Percentiles rank a stretch among this genome's conserved stretches.
Conservation (phyloP, 2,888 invertebrate species). For the Fragum fragum region DNA sequence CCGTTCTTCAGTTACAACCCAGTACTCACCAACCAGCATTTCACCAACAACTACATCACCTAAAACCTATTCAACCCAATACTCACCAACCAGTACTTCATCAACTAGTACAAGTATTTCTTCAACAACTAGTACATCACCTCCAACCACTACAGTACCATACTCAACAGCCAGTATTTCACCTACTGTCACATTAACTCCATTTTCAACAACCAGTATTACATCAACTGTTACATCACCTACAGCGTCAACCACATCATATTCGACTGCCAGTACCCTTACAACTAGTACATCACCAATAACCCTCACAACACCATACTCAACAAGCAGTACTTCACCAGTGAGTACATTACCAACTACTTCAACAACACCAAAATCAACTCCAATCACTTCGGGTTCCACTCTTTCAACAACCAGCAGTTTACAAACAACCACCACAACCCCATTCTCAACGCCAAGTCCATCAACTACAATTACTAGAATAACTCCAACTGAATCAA, state of each 20-base stretch:
- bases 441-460: background rate
- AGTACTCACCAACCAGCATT: background rate
- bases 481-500: background rate
- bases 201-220: background rate
- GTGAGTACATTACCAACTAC: background rate
- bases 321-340: background rate
- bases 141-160: too few species aligned
- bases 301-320: background rate
- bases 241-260: too few species aligned
- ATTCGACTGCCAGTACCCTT: background rate
- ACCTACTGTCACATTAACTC: too few species aligned
- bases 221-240: background rate
- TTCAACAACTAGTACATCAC: background rate
- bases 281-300: background rate
- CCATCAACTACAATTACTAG: background rate
- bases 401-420: background rate
- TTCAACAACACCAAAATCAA: background rate
- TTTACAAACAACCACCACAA: background rate
- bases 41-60: background rate
- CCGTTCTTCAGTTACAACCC: background rate
- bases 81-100: background rate
- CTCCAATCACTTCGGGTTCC: background rate
- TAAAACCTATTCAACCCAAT: background rate
- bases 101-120: background rate
- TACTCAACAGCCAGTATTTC: too few species aligned